Conservation (phyloP, 2,888 invertebrate species). For the Sisyra terminalis region DNA sequence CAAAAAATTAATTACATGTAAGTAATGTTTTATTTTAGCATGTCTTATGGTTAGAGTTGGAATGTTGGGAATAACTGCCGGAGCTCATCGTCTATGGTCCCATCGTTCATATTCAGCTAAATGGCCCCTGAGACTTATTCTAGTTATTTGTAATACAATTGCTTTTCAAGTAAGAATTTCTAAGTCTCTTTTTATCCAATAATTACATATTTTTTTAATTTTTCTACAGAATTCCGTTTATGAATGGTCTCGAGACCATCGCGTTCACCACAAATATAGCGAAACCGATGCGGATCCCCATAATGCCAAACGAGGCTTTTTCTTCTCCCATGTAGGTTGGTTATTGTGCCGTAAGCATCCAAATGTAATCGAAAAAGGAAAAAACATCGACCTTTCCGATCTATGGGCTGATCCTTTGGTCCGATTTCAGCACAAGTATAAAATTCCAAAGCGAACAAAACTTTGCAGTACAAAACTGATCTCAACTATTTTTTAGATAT, state of each 20-base stretch:
- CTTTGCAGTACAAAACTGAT: background rate
- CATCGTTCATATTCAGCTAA: constrained; percentile 86
- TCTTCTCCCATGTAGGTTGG: constrained; percentile 95
- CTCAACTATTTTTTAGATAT: constrained; percentile 22
- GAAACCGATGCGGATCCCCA: constrained; percentile 92
- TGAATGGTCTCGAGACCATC: constrained; percentile 66
- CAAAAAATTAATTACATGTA: too few relatives aligned
- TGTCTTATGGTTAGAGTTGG: background rate
- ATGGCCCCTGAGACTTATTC: constrained; percentile 60
- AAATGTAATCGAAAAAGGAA: constrained; percentile 73
- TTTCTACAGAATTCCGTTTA: constrained; percentile 47
- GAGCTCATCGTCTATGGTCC: constrained; percentile 88
- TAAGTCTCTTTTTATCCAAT: too few relatives aligned
- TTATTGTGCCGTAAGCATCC: constrained; percentile 80
- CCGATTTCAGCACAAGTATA: constrained; percentile 71
- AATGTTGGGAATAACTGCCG: constrained; percentile 73
- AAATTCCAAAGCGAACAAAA: background rate
- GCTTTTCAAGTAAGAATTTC: constrained; percentile 26
- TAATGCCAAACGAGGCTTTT: constrained; percentile 83
- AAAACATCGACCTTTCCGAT: constrained; percentile 71
- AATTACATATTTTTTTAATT: constrained; percentile 13
- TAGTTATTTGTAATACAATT: constrained; percentile 66
- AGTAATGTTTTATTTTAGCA: constrained; percentile 6
- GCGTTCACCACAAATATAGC: constrained; percentile 83
- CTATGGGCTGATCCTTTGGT: constrained; percentile 66